These are phyloP conservation scores for Pyrrhura leucotis DNA, from an alignment of 2,797 vertebrate species.

Conservation along the genomic window DNA sequence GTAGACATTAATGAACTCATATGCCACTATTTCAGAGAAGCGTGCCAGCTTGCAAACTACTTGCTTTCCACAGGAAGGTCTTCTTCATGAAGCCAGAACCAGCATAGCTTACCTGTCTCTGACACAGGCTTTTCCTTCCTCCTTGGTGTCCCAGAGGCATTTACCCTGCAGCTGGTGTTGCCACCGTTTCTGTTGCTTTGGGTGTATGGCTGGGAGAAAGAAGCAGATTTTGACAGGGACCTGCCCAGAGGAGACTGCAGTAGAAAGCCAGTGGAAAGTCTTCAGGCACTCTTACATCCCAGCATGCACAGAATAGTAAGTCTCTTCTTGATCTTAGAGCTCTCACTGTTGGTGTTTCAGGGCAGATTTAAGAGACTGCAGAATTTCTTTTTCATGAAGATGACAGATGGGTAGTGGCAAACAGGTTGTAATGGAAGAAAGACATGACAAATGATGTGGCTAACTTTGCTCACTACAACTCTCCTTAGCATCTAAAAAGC, in stretches of 20 bases:
- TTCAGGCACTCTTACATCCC: neutral
- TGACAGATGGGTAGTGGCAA: slow-evolving; percentile 45
- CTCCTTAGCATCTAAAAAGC: neutral
- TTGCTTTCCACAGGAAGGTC: neutral
- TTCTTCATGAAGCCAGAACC: neutral
- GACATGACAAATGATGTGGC: slow-evolving; percentile 48
- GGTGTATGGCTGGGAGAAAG: neutral
- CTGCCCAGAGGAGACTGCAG: neutral
- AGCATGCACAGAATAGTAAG: neutral
- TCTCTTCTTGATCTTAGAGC: neutral
- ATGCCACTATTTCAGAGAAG: neutral
- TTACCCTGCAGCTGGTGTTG: neutral
- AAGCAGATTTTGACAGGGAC: neutral
- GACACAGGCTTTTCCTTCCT: neutral
- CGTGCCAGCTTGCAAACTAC: neutral
- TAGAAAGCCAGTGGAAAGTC: neutral
- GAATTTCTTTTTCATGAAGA: slow-evolving; percentile 1
- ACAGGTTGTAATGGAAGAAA: slow-evolving; percentile 22
- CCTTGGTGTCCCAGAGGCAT: neutral
- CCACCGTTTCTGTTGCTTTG: neutral
- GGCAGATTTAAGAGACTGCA: neutral
- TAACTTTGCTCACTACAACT: neutral
- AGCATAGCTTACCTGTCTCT: neutral
- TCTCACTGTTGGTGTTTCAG: neutral
- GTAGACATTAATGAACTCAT: neutral